A percentile compares a stretch with the other conserved stretches of the same genome.
Conservation (phyloP, 2,888 invertebrate genomes). For the Meloe dianella region DNA sequence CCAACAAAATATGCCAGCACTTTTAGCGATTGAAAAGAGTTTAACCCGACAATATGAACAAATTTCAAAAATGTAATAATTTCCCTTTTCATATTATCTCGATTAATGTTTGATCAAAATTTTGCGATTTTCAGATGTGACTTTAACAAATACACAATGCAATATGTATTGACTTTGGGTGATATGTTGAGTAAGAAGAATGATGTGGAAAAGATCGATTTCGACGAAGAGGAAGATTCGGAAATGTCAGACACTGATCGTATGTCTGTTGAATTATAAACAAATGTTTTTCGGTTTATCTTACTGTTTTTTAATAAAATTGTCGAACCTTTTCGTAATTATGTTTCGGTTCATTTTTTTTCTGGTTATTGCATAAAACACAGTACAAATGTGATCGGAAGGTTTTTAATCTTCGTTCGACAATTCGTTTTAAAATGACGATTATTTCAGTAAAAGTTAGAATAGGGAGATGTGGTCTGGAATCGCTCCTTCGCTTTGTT, state of each 20-base stretch:
- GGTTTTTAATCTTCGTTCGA: too few species aligned
- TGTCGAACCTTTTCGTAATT: too few species aligned
- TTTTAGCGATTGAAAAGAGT: slow-evolving; percentile 79
- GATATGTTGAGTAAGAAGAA: slow-evolving; percentile 57
- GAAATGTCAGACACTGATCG: slow-evolving; percentile 36
- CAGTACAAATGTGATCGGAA: too few species aligned
- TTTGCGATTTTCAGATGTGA: slow-evolving; percentile 74
- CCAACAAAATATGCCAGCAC: slow-evolving; percentile 67
- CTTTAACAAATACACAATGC: slow-evolving; percentile 85
- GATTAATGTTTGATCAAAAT: slow-evolving; percentile 17
- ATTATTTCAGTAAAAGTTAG: too few species aligned
- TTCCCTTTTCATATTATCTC: too few species aligned
- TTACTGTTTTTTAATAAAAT: too few species aligned
- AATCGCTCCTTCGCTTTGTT: too few species aligned
- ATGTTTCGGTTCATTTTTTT: too few species aligned
- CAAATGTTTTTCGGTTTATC: neutral
- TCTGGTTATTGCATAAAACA: too few species aligned
- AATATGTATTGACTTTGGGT: slow-evolving; percentile 63
- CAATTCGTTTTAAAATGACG: too few species aligned
- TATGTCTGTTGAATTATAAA: neutral
- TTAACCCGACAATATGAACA: slow-evolving; percentile 80
- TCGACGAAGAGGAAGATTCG: slow-evolving; percentile 39
- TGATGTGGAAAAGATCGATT: slow-evolving; percentile 47
- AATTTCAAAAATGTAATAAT: slow-evolving; percentile 79
- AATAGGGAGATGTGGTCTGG: too few species aligned